Evolutionary conservation across 2,888 invertebrate genomes (phyloP).

Genomic region (Campoplex capitator): DNA sequence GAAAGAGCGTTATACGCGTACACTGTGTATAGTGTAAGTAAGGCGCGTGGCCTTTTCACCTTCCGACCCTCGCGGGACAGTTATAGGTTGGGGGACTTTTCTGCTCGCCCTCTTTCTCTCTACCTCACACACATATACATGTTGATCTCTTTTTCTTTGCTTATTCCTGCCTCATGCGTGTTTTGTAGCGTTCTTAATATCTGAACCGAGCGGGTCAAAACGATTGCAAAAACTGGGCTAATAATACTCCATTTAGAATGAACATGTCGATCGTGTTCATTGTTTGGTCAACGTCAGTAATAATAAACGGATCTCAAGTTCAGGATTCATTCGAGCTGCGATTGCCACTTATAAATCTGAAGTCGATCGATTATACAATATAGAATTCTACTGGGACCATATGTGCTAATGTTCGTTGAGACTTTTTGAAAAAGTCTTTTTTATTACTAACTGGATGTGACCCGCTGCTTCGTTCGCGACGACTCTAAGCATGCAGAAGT

Average conservation of each 20-base stretch:
- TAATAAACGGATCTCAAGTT: background rate
- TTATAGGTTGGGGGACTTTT: conserved; percentile 45
- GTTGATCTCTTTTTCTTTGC: background rate
- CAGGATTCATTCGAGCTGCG: background rate
- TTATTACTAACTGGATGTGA: background rate
- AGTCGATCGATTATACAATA: background rate
- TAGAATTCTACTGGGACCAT: background rate
- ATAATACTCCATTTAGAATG: background rate
- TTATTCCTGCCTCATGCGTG: conserved; percentile 10
- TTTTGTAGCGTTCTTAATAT: background rate
- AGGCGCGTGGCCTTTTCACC: conserved; percentile 73
- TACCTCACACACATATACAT: background rate
- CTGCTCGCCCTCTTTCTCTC: conserved; percentile 11
- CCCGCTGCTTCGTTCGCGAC: background rate
- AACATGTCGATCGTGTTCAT: background rate
- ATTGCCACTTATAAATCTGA: background rate
- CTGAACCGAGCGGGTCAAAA: background rate
- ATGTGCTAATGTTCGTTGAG: background rate
- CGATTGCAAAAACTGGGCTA: background rate
- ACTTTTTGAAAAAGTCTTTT: background rate
- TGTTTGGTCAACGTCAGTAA: background rate
- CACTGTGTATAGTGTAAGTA: conserved; percentile 59
- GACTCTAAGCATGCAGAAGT: background rate
- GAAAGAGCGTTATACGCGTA: conserved; percentile 9
- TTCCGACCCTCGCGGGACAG: conserved; percentile 66